Evolutionary conservation across 2,113 vertebrate species (phyloP).

Genomic region (Ramphastos sulfuratus): DNA sequence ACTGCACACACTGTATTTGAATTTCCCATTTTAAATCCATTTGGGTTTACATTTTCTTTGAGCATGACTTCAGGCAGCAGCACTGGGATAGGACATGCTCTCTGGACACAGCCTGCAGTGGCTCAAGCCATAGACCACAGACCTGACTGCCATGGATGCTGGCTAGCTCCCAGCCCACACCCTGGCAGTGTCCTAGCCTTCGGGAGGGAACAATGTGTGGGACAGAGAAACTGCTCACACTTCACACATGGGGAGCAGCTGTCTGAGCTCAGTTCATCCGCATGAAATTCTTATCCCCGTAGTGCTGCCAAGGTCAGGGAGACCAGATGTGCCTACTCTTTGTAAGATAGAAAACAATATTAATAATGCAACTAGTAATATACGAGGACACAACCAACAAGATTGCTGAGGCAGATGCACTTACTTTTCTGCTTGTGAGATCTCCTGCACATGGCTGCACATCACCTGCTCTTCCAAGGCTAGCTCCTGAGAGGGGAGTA

Average conservation of each 20-base stretch:
- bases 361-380: neutral
- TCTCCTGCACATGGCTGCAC: neutral
- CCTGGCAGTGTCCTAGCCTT: neutral
- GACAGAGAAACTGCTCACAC: neutral
- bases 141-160: accelerated
- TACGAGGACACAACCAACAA: neutral
- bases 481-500: neutral
- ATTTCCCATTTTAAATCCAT: neutral
- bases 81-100: neutral
- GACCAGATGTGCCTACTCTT: neutral
- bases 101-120: neutral
- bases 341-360: neutral
- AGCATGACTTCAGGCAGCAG: neutral
- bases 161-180: neutral
- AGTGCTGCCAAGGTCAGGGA: neutral
- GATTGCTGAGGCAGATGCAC: neutral
- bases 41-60: neutral
- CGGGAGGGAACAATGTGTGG: neutral
- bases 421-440: neutral
- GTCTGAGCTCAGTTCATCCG: neutral
- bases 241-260: neutral
- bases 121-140: neutral
- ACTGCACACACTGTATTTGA: neutral
- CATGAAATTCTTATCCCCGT: neutral
- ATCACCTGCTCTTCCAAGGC: neutral